Conservation (phyloP, 2,113 vertebrate species). For the Craseonycteris thonglongyai region DNA sequence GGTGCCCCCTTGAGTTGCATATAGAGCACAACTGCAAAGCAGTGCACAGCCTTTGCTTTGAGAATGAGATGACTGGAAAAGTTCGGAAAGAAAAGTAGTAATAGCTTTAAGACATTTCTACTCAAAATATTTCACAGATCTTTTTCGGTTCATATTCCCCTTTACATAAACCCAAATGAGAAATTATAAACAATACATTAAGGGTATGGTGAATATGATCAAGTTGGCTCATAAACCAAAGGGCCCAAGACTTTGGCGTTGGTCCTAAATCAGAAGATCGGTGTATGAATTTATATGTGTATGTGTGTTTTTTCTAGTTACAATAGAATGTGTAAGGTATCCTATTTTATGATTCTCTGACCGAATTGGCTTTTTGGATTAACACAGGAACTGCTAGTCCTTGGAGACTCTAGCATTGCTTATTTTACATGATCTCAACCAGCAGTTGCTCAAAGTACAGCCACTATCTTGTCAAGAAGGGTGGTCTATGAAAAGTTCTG, state of each 20-base stretch:
- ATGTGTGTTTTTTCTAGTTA: background rate
- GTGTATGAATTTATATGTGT: background rate
- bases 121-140: background rate
- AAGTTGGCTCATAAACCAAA: background rate
- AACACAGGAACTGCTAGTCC: background rate
- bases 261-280: background rate
- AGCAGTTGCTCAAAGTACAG: background rate
- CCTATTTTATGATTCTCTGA: background rate
- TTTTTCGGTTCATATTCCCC: background rate
- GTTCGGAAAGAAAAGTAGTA: background rate
- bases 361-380: background rate
- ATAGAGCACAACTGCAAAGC: background rate
- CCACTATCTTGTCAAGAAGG: background rate
- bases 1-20: fast-evolving
- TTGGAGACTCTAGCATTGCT: background rate
- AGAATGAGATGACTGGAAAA: background rate
- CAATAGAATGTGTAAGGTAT: background rate
- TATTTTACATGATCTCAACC: background rate
- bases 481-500: background rate
- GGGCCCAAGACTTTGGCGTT: background rate
- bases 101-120: background rate
- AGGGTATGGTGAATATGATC: background rate
- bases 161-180: background rate
- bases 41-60: background rate
- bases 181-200: background rate